Conservation (phyloP, 2,113 vertebrate species). For the Oxyura jamaicensis region DNA sequence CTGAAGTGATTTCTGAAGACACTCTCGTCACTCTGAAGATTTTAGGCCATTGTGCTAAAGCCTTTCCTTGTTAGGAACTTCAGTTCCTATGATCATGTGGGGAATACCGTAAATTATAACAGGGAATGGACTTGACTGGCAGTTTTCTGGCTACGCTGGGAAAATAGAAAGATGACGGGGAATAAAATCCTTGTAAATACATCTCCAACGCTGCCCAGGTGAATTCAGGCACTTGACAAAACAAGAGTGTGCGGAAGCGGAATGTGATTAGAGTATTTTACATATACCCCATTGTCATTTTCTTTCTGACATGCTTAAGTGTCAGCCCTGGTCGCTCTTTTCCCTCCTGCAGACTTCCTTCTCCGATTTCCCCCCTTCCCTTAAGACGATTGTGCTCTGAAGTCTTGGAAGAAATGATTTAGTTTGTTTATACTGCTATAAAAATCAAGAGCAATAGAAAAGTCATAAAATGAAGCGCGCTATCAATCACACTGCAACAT, state of each 20-base stretch:
- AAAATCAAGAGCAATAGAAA: slow-evolving; percentile 90
- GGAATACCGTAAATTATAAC: slow-evolving; percentile 81
- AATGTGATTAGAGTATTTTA: slow-evolving; percentile 25
- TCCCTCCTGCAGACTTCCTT: slow-evolving; percentile 1
- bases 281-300: slow-evolving; percentile 33
- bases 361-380: not conserved
- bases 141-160: slow-evolving; percentile 75
- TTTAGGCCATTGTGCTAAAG: slow-evolving; percentile 76
- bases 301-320: not conserved
- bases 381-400: slow-evolving; percentile 71
- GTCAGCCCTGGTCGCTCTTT: not conserved
- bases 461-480: slow-evolving; percentile 92
- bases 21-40: slow-evolving; percentile 80
- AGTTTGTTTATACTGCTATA: slow-evolving; percentile 93
- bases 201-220: slow-evolving; percentile 61
- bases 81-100: slow-evolving; percentile 80
- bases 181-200: slow-evolving; percentile 76
- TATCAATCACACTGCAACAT: slow-evolving; percentile 88
- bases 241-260: not conserved
- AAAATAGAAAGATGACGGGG: slow-evolving; percentile 72
- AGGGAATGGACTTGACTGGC: slow-evolving; percentile 76
- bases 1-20: slow-evolving; percentile 85
- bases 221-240: slow-evolving; percentile 66
- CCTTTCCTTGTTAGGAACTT: slow-evolving; percentile 81
- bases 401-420: slow-evolving; percentile 86